Evolutionary conservation across 2,888 invertebrate genomes (phyloP).

Genomic region (Hydropsyche betteni): DNA sequence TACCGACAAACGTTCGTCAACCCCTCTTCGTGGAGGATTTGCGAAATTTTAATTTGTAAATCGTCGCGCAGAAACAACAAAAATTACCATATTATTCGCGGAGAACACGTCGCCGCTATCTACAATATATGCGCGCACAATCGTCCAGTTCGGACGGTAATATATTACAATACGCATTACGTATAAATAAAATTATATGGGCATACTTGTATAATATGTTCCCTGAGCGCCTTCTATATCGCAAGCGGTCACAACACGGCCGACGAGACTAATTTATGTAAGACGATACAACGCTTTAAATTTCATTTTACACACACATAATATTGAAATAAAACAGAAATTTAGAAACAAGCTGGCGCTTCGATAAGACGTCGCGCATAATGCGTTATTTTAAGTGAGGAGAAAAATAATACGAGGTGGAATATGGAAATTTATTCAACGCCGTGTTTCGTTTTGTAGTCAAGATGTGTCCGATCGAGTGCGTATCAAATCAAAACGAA

Average conservation of each 20-base stretch:
- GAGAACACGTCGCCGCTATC: not conserved
- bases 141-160: not conserved
- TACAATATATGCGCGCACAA: constrained; percentile 1
- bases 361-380: not conserved
- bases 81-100: too few relatives aligned
- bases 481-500: not conserved
- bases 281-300: too few relatives aligned
- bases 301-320: too few relatives aligned
- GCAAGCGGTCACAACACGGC: too few relatives aligned
- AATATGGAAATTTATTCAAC: not conserved
- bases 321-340: too few relatives aligned
- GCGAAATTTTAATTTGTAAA: constrained; percentile 20
- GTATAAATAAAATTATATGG: constrained; percentile 8
- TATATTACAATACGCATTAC: not conserved
- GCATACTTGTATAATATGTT: not conserved
- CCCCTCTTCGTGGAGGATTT: constrained; percentile 1
- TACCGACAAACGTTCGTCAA: constrained; percentile 8
- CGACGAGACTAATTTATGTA: constrained; percentile 10
- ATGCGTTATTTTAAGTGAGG: too few relatives aligned
- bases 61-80: not conserved
- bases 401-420: too few relatives aligned
- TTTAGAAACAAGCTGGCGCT: not conserved
- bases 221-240: not conserved
- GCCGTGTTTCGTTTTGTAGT: not conserved
- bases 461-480: not conserved